These are phyloP conservation scores for Pyralis farinalis DNA, from an alignment of 2,888 invertebrate genomes.

Conservation along the genomic window DNA sequence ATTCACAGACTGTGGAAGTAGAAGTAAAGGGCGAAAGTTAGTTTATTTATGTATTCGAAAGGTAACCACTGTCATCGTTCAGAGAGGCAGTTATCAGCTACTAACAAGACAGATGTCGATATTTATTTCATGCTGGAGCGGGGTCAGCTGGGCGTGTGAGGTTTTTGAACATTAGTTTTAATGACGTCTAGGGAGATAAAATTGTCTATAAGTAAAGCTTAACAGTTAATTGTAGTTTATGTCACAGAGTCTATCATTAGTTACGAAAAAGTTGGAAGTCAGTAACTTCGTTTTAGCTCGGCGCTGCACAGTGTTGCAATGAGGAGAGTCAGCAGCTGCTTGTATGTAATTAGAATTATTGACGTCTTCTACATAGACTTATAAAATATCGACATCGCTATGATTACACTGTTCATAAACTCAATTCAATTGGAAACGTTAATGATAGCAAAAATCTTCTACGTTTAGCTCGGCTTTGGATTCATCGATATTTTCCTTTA, in stretches of 20 bases:
- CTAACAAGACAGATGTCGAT: conserved; percentile 26
- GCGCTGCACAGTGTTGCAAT: not conserved
- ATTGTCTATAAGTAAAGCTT: not conserved
- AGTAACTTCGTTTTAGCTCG: not conserved
- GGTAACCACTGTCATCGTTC: conserved; percentile 9
- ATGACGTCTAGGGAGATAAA: conserved; percentile 12
- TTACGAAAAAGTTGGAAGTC: not conserved
- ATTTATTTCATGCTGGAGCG: conserved; percentile 24
- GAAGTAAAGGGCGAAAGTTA: conserved; percentile 16
- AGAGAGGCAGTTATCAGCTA: conserved; percentile 7
- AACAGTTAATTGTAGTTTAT: not conserved
- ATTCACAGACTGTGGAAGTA: conserved; percentile 1
- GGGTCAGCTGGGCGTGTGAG: conserved; percentile 31
- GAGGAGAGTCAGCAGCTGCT: not conserved
- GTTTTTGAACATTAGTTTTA: conserved; percentile 24
- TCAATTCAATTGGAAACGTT: too few relatives aligned
- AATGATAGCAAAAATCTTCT: too few relatives aligned
- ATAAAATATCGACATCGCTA: too few relatives aligned
- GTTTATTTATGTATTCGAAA: conserved; percentile 12
- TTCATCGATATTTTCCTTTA: too few relatives aligned
- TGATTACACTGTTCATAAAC: too few relatives aligned
- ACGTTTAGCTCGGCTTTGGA: too few relatives aligned
- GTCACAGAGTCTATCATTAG: not conserved
- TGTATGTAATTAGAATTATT: not conserved
- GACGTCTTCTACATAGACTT: not conserved